phyloP scores from a whole-genome alignment of 2,797 vertebrate genomes.

The Enteromius mattozi region DNA sequence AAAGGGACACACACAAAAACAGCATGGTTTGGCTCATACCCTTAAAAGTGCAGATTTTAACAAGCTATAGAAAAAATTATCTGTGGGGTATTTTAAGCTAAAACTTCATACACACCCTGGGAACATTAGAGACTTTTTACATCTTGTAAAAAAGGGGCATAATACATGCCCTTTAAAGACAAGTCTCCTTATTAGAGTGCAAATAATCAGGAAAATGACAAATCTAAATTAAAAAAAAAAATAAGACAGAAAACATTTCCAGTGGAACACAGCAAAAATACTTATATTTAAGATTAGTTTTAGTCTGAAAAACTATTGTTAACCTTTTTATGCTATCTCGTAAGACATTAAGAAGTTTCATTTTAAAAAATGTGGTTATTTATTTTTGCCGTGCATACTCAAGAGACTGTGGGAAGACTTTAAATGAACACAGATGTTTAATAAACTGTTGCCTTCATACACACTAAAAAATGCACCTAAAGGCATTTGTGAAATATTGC shows the following conservation, averaged over 20 bases:
- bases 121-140: neutral
- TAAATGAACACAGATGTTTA: slow-evolving; percentile 5
- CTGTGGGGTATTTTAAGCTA: neutral
- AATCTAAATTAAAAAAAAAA: neutral
- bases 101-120: neutral
- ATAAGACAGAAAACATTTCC: neutral
- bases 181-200: neutral
- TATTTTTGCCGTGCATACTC: neutral
- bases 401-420: neutral
- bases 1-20: neutral
- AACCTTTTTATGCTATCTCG: neutral
- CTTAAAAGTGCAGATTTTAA: neutral
- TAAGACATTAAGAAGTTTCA: neutral
- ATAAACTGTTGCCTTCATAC: neutral
- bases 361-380: neutral
- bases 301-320: neutral
- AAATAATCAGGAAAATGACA: neutral
- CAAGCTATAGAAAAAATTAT: neutral
- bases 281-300: neutral
- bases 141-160: neutral
- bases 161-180: neutral
- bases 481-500: neutral
- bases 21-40: neutral
- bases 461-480: neutral
- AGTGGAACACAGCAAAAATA: neutral